Conservation (phyloP, 2,888 invertebrate genomes). For the Hemistola chrysoprasaria region DNA sequence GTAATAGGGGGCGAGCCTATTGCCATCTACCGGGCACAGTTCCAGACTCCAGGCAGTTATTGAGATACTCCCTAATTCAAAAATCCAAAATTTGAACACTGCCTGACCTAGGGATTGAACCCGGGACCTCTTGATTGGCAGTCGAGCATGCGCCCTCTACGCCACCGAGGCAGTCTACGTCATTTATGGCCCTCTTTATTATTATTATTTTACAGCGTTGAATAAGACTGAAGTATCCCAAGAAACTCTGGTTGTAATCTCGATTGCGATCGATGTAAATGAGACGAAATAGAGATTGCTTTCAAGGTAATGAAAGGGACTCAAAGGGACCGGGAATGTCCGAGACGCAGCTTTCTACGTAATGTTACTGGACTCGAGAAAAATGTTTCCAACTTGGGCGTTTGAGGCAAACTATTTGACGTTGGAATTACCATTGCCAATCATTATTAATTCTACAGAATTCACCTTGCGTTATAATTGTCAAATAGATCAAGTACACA, state of each 20-base stretch:
- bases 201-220: slow-evolving; percentile 26
- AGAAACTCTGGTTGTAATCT: slow-evolving; percentile 54
- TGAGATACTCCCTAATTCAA: too few relatives aligned
- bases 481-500: too few relatives aligned
- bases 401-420: background rate
- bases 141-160: too few relatives aligned
- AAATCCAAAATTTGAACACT: too few relatives aligned
- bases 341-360: slow-evolving; percentile 45
- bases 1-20: too few relatives aligned
- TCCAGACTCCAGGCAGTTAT: too few relatives aligned
- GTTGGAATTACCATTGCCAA: background rate
- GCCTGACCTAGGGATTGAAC: too few relatives aligned
- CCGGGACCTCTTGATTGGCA: too few relatives aligned
- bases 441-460: too few relatives aligned
- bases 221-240: slow-evolving; percentile 33
- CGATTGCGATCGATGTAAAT: slow-evolving; percentile 53
- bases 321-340: slow-evolving; percentile 59
- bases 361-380: slow-evolving; percentile 30
- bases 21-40: too few relatives aligned
- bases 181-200: slow-evolving; percentile 25
- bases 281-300: slow-evolving; percentile 55
- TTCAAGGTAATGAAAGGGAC: slow-evolving; percentile 57
- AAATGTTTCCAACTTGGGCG: slow-evolving; percentile 8
- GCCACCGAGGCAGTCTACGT: too few relatives aligned
- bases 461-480: too few relatives aligned